These are phyloP conservation scores for Nasonia giraulti DNA, from an alignment of 1,140 invertebrate species.

Conservation along the genomic window DNA sequence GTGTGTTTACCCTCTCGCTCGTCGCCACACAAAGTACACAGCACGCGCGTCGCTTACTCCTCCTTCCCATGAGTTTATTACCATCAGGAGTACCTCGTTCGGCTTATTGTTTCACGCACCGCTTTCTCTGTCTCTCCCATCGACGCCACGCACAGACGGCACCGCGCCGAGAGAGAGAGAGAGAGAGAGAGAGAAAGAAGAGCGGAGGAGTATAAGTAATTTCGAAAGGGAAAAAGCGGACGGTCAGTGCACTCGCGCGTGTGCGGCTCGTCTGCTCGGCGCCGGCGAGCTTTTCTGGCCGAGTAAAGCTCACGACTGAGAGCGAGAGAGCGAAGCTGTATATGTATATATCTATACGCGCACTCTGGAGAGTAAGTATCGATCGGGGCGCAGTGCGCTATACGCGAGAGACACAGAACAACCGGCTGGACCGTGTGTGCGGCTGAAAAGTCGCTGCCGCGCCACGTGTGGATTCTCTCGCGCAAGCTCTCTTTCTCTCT, in stretches of 20 bases:
- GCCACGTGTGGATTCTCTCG: neutral
- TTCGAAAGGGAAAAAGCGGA: constrained; percentile 39
- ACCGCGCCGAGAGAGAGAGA: neutral
- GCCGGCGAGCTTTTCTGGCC: constrained; percentile 41
- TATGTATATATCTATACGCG: neutral
- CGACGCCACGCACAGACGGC: too few relatives aligned
- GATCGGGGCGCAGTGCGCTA: constrained; percentile 25
- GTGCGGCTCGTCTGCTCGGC: constrained; percentile 33
- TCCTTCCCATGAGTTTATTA: neutral
- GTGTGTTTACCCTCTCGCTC: neutral
- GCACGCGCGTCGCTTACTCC: neutral
- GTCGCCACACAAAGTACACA: neutral
- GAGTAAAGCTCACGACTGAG: neutral
- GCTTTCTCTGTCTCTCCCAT: too few relatives aligned
- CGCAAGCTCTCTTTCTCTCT: neutral
- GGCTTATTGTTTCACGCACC: neutral
- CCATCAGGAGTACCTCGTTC: neutral
- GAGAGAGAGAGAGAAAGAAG: neutral
- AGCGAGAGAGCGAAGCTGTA: neutral
- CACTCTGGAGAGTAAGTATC: constrained; percentile 1
- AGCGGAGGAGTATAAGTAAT: constrained; percentile 21
- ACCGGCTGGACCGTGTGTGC: constrained; percentile 1
- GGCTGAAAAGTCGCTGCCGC: constrained; percentile 23
- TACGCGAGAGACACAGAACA: neutral
- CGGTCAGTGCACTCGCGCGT: constrained; percentile 48